Base-by-base conservation (phyloP, 2,888 invertebrate species). In the Blomia tropicalis region DNA sequence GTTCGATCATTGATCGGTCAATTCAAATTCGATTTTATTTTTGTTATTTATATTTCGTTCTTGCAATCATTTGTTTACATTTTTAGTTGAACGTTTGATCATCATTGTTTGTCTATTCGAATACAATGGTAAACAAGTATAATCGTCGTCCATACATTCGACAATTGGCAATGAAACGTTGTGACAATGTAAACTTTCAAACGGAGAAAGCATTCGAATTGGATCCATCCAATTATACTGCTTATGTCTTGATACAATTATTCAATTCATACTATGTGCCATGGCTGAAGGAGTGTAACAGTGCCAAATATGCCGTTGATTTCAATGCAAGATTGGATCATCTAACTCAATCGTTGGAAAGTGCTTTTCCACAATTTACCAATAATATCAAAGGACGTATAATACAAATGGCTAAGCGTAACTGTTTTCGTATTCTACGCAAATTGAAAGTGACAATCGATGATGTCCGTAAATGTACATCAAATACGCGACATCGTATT, bases 211-310 rank as follows among this genome's bases (percentile, higher is more conserved):
- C 17, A 27, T n/a, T 47, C 23, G 23, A 22, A n/a, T 25, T 56
- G 29, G 23, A 56, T 11, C 25, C 14, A n/a, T 27, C 25, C 11
- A 29, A 56, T 14, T 56, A 56, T 25, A 27, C 25, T 19, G 29
- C 29, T 2, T 56, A 27, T 22, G 29, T 56, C 11, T 31, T 56
- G 32, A 29, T 23, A 11, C 14, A 14, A 22, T 11, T 56, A 22
- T 56, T 56, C 56, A 25, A 56, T 36, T 27, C 56, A 2, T 23
- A 30, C 29, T 56, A 56, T 36, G 2, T 30, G 29, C 56, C 56
- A 22, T 56, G 56, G 56, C 29, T 56, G 4, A 56, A 56, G 29
- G 36, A 56, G 2, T 29, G 3, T 2, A n/a, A 23, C 2, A 11
- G 19, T 14, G 29, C 2, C 2, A 2, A 31, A 3, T 56, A 4